Conservation (phyloP, 2,797 vertebrate genomes). For the Neomorphus geoffroyi region DNA sequence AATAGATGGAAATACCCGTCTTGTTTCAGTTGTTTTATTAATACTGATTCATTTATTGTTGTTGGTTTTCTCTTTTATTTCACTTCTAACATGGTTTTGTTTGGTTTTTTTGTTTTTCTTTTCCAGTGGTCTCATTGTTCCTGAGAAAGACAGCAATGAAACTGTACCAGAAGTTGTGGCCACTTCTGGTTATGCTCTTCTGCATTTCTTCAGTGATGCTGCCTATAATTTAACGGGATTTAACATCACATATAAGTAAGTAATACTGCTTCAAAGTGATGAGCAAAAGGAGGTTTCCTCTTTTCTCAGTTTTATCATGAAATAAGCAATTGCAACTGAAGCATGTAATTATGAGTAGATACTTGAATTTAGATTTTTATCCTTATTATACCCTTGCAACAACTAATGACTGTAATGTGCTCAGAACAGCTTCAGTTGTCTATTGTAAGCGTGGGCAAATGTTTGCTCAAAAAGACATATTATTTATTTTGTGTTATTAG, state of each 20-base stretch:
- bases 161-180: slow-evolving; percentile 92
- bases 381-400: not conserved
- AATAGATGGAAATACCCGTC: not conserved
- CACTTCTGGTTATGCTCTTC: slow-evolving; percentile 88
- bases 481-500: not conserved
- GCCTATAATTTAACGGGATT: slow-evolving; percentile 98
- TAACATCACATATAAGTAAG: slow-evolving; percentile 97
- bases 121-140: slow-evolving; percentile 93
- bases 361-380: not conserved
- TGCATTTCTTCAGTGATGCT: slow-evolving; percentile 98
- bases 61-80: not conserved
- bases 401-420: not conserved
- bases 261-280: not conserved
- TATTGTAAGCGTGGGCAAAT: not conserved
- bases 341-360: not conserved
- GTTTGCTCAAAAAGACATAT: not conserved
- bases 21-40: not conserved
- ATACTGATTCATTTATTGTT: not conserved
- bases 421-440: not conserved
- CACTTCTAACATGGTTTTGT: not conserved
- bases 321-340: not conserved
- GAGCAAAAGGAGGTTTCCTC: not conserved
- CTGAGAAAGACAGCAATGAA: slow-evolving; percentile 91
- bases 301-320: not conserved
- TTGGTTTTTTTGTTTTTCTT: not conserved